Base-by-base conservation (phyloP, 2,113 vertebrate species). In the Mirounga angustirostris region DNA sequence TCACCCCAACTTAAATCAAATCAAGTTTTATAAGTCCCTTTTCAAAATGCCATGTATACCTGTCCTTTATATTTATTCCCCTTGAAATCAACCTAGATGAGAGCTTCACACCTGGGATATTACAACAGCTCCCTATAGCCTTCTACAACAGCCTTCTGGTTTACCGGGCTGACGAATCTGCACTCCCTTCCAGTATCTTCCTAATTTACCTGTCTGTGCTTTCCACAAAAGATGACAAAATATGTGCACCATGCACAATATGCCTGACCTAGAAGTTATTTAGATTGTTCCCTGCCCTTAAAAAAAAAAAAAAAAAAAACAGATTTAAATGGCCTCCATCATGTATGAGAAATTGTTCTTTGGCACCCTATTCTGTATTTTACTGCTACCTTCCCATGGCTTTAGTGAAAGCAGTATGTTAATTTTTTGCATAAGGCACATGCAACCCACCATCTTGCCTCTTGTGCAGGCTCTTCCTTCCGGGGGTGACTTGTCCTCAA, bases 361-460 rank as follows among this genome's bases (percentile, higher is more conserved):
- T 43, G 59, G 21, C 78, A 50, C n/a, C 28, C 46, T 33, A 21
- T 0, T 54, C 22, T 71, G 1, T 21, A 0, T 56, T 91, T 86
- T 79, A 40, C n/a, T 43, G n/a, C 36, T 89, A 8, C 26, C 76
- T 86, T 76, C 30, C 7, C 11, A 0, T 22, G 22, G 8, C 36
- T 88, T 13, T 36, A 33, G 11, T 56, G 50, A 54, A 61, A 43
- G 8, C 1, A 2, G 3, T 21, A 1, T 43, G 9, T 58, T 50
- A 0, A 5, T 28, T 58, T 86, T 59, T 86, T 81, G 24, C n/a
- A 3, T 18, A 19, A 59, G 76, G 24, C 28, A 2, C 4, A 0
- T 30, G 3, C 2, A 22, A 7, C 19, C 36, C 8, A 7, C 2
- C 2, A 8, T 10, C 4, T 0, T 46, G 36, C 13, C 16, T 71